Percentiles rank a stretch among this genome's conserved stretches.
Evolutionary conservation across 2,888 invertebrate genomes (phyloP).

Genomic region (Apamea monoglypha): DNA sequence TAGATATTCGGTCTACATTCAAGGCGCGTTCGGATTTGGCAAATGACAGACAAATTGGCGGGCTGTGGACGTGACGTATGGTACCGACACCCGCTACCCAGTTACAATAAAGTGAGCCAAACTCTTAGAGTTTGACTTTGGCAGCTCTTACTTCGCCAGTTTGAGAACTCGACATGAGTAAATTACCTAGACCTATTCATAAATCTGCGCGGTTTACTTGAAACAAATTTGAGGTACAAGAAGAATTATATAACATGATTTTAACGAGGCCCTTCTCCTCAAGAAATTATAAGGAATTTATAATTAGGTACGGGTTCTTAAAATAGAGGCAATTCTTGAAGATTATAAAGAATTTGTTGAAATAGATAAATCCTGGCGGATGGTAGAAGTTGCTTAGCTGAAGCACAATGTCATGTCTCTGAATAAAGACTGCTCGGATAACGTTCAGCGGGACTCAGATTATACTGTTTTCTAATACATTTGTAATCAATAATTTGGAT

Average conservation of each 20-base stretch:
- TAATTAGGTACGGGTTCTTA: slow-evolving; percentile 16
- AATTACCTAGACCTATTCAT: slow-evolving; percentile 50
- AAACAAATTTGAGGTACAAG: slow-evolving; percentile 28
- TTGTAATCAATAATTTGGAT: slow-evolving; percentile 7
- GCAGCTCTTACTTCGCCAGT: slow-evolving; percentile 59
- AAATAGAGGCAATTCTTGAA: neutral
- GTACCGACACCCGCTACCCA: slow-evolving; percentile 73
- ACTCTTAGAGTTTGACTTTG: slow-evolving; percentile 68
- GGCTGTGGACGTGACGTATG: slow-evolving; percentile 82
- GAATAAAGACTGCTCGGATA: slow-evolving; percentile 31
- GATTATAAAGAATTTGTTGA: neutral
- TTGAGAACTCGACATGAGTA: slow-evolving; percentile 50
- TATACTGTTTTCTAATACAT: slow-evolving; percentile 20
- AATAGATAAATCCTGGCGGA: neutral
- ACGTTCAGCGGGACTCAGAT: slow-evolving; percentile 16
- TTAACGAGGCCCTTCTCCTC: slow-evolving; percentile 10
- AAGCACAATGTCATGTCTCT: slow-evolving; percentile 15
- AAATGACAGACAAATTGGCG: slow-evolving; percentile 86
- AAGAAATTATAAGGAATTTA: slow-evolving; percentile 22
- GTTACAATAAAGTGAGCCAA: slow-evolving; percentile 65
- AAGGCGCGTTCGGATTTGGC: slow-evolving; percentile 81
- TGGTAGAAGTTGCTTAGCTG: slow-evolving; percentile 31
- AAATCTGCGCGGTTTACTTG: slow-evolving; percentile 51
- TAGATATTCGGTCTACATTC: slow-evolving; percentile 74
- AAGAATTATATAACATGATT: slow-evolving; percentile 33